Conservation (phyloP, 2,888 invertebrate species). For the Brachypalpus laphriformis region DNA sequence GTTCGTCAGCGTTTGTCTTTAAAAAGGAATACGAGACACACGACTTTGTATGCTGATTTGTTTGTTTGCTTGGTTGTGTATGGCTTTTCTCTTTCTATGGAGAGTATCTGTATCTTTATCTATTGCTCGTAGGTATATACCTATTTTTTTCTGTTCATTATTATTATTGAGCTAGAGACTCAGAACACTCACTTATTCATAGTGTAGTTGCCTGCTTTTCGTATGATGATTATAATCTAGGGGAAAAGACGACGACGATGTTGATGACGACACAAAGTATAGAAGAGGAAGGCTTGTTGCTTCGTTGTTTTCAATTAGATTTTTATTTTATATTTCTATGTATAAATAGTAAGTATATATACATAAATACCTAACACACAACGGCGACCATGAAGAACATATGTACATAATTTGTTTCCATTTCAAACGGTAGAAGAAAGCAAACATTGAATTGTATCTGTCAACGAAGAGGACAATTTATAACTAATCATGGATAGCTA, state of each 20-base stretch:
- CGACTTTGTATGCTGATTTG: constrained; percentile 22
- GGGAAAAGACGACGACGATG: constrained; percentile 3
- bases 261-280: constrained; percentile 33
- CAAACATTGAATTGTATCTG: not conserved
- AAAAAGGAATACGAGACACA: not conserved
- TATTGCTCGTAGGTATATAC: not conserved
- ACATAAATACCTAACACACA: no score
- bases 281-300: constrained; percentile 50
- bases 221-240: constrained; percentile 16
- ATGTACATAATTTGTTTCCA: not conserved
- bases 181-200: constrained; percentile 40
- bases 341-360: not conserved
- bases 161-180: constrained; percentile 43
- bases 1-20: constrained; percentile 9
- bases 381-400: not conserved
- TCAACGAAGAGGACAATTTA: not conserved
- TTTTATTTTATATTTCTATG: not conserved
- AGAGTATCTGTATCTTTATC: constrained; percentile 1
- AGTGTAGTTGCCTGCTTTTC: constrained; percentile 11
- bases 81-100: not conserved
- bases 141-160: constrained; percentile 26
- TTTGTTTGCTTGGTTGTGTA: constrained; percentile 4
- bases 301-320: constrained; percentile 36
- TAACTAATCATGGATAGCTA: no score
- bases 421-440: not conserved